Evolutionary conservation across 1,140 invertebrate genomes (phyloP).

Genomic region (Heterodera schachtii): DNA sequence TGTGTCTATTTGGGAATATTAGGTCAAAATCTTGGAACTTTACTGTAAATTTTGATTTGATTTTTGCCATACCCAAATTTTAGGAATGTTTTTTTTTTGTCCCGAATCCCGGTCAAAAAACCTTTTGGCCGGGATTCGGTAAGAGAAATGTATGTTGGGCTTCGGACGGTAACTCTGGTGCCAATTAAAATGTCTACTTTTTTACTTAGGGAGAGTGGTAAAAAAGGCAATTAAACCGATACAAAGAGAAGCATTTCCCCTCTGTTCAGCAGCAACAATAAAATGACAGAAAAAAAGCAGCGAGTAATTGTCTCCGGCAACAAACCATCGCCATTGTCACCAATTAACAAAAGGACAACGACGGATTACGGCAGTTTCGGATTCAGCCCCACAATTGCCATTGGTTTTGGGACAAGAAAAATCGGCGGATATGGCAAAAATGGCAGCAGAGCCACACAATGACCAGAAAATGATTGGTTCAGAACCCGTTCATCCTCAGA

Average conservation of each 20-base stretch:
- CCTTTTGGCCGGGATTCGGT: background rate
- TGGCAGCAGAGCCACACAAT: background rate
- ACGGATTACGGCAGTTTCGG: slow-evolving; percentile 9
- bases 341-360: background rate
- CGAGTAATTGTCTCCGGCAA: background rate
- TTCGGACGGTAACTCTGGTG: no score
- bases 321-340: background rate
- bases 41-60: no score
- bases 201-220: no score
- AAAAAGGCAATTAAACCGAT: no score
- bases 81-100: background rate
- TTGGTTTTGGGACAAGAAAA: background rate
- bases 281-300: background rate
- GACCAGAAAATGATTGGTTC: background rate
- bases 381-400: background rate
- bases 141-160: no score
- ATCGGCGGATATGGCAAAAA: background rate
- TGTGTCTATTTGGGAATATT: no score
- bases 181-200: no score
- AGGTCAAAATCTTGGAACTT: no score
- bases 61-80: no score
- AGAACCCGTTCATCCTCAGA: no score
- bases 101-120: background rate
- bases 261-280: background rate
- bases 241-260: no score